Percentiles rank a stretch among this genome's conserved stretches.
phyloP scores from a whole-genome alignment of 1,140 invertebrate species.

The Drosophila persimilis region DNA sequence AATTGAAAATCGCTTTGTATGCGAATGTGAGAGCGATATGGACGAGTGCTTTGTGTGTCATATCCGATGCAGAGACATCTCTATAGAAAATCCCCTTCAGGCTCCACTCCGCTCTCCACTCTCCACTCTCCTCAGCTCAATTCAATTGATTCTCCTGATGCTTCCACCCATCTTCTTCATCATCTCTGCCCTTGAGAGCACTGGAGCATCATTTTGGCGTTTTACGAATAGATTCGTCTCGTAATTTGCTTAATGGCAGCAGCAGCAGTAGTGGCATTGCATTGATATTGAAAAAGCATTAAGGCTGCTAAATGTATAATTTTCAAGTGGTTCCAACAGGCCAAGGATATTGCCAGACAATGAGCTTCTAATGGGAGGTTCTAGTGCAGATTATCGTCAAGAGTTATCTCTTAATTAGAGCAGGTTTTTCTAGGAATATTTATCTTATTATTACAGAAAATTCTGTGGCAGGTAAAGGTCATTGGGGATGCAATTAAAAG shows the following conservation, averaged over 20 bases:
- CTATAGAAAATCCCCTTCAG: no score
- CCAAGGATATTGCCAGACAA: neutral
- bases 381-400: no score
- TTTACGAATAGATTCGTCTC: constrained; percentile 33
- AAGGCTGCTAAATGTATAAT: constrained; percentile 51
- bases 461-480: no score
- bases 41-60: constrained; percentile 36
- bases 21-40: constrained; percentile 4
- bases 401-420: no score
- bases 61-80: constrained; percentile 31
- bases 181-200: constrained; percentile 51
- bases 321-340: constrained; percentile 15
- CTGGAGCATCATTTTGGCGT: constrained; percentile 41
- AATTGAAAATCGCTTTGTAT: constrained; percentile 77
- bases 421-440: no score
- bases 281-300: constrained; percentile 53
- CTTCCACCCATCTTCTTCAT: neutral
- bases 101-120: no score
- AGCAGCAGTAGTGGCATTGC: constrained; percentile 51
- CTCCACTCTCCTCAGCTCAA: constrained; percentile 12
- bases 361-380: no score
- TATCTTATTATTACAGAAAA: no score
- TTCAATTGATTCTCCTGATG: constrained; percentile 47
- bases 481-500: no score
- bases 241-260: constrained; percentile 73